Conservation (phyloP, 2,797 vertebrate species). For the Danio aesculapii region DNA sequence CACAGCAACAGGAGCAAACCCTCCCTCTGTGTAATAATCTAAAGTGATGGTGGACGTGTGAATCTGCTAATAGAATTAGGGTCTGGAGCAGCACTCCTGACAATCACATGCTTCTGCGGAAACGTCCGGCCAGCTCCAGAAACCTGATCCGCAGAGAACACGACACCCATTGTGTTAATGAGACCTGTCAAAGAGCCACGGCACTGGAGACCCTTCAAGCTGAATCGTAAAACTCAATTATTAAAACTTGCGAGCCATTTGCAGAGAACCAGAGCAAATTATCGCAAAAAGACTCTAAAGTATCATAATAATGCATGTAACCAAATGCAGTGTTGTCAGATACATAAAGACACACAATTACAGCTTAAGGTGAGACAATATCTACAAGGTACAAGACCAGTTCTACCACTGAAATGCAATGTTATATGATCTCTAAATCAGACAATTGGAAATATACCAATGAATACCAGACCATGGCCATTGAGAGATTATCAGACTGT, state of each 20-base stretch:
- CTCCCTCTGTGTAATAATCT: conserved; percentile 38
- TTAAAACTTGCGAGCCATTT: neutral
- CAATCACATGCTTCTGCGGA: conserved; percentile 46
- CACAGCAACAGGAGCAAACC: conserved; percentile 45
- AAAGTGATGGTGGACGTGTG: conserved; percentile 33
- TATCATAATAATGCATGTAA: neutral
- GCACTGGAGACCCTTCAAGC: conserved; percentile 26
- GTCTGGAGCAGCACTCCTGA: conserved; percentile 39
- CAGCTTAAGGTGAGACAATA: neutral
- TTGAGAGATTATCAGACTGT: too few species aligned
- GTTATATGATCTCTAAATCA: neutral
- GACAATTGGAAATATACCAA: neutral
- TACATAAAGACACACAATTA: neutral
- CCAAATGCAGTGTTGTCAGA: neutral
- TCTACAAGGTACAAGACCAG: neutral
- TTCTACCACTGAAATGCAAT: neutral
- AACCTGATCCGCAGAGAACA: conserved; percentile 55
- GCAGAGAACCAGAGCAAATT: neutral
- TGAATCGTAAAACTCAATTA: conserved; percentile 40
- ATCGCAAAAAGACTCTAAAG: neutral
- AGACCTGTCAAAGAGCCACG: conserved; percentile 51
- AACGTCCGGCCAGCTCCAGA: conserved; percentile 40
- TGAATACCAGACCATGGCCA: neutral
- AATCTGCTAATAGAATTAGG: conserved; percentile 58
- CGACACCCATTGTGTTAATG: conserved; percentile 61